Evolutionary conservation across 2,797 vertebrate genomes (phyloP).

Genomic region (Microctenopoma stevenorrisi): DNA sequence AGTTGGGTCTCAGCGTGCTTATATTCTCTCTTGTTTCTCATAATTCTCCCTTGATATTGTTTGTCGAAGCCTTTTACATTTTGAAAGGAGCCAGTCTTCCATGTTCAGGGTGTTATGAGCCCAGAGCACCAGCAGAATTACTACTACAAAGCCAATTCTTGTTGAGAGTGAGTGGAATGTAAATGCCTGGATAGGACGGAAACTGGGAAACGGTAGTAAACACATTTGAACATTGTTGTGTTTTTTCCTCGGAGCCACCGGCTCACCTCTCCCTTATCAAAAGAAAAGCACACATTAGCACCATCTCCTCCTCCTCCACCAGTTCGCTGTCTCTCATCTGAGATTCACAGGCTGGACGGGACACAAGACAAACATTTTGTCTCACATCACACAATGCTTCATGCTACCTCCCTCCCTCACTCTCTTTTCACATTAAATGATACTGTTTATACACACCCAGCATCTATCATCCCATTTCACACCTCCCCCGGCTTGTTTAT

Average conservation of each 20-base stretch:
- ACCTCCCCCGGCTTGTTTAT: constrained; percentile 80
- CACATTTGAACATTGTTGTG: constrained; percentile 40
- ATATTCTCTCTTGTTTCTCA: constrained; percentile 25
- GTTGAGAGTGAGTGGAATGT: constrained; percentile 51
- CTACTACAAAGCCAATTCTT: constrained; percentile 54
- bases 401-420: constrained; percentile 67
- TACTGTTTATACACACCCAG: constrained; percentile 81
- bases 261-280: constrained; percentile 63
- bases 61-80: constrained; percentile 55
- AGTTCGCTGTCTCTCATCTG: constrained; percentile 47
- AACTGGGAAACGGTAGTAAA: constrained; percentile 49
- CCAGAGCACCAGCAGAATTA: constrained; percentile 58
- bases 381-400: constrained; percentile 70
- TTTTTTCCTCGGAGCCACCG: constrained; percentile 16
- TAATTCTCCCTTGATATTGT: constrained; percentile 56
- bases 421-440: constrained; percentile 75
- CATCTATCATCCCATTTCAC: constrained; percentile 83
- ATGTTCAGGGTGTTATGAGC: constrained; percentile 54
- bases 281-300: constrained; percentile 49
- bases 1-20: constrained; percentile 8
- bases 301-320: constrained; percentile 21
- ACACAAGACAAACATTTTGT: constrained; percentile 42
- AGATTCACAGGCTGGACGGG: constrained; percentile 64
- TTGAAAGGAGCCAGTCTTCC: constrained; percentile 46
- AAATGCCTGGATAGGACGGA: constrained; percentile 49